Base-by-base conservation (phyloP, 30 jellyfish, hydroid and myxozoan species). In the Aurelia aurita complex sp. Pacific region DNA sequence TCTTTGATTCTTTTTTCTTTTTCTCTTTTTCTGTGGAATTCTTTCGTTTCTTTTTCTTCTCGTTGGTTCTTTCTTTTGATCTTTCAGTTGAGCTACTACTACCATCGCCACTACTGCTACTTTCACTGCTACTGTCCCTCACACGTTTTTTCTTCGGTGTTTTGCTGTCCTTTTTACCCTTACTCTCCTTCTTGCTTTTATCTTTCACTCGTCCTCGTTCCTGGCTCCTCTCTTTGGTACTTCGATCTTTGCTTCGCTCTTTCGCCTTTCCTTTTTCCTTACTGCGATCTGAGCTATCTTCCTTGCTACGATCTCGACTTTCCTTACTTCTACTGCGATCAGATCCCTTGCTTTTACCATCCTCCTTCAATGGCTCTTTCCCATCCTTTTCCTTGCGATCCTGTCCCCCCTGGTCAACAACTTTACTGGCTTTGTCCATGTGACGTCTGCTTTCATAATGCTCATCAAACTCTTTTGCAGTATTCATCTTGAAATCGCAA, bases 371-470 rank as follows among this genome's bases (percentile, higher is more conserved):
- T 10, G 50, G n/a, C 2, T 68, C 67, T 52, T 53, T 81, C 53
- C 59, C 68, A 23, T 55, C 69, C 81, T 87, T 60, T 29, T 78
- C 87, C 15, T 61, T 46, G 23, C 69, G 81, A 32, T 64, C 77
- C 3, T 14, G 36, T 18, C 34, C 79, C 65, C 69, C 50, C 64
- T 54, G 69, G n/a, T 81, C 85, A 32, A 69, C 66, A 36, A 71
- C 67, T 42, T 85, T 74, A 54, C 87, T 71, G 17, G 86, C 92
- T 35, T 84, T 78, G 35, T 82, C 61, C 63, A 87, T 81, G 64
- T 92, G 98, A 1, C 95, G 67, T 19, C 60, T 53, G 67, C 97
- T 82, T 42, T 73, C 88, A 17, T 81, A 66, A 81, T 92, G 98
- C 1, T 35, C 87, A 69, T 66, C 67, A 57, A 80, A 88, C 1